A percentile compares a stretch with the other conserved stretches of the same genome.
Evolutionary conservation across 2,113 vertebrate genomes (phyloP).

Genomic region (Cygnus atratus): DNA sequence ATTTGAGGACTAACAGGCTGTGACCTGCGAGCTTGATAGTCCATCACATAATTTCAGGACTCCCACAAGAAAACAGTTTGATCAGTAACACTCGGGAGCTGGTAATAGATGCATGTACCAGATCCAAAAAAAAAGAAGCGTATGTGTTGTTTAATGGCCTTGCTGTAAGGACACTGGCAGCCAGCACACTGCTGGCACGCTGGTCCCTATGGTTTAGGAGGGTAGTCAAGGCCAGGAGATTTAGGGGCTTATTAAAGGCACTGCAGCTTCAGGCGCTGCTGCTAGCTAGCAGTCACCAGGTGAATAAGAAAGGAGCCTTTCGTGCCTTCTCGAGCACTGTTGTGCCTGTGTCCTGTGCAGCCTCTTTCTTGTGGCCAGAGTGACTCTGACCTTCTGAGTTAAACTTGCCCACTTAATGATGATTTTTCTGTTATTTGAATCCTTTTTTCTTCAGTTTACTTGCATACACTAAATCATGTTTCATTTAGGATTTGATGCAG

Average conservation of each 20-base stretch:
- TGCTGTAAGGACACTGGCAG: background rate
- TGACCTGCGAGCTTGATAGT: background rate
- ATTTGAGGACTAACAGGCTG: background rate
- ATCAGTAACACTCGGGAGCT: background rate
- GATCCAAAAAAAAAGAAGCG: background rate
- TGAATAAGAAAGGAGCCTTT: fast-evolving
- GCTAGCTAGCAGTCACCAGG: background rate
- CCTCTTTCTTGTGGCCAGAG: background rate
- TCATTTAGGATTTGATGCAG: slow-evolving; percentile 38
- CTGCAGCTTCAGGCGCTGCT: background rate
- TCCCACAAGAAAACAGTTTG: background rate
- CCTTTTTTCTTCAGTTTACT: slow-evolving; percentile 26
- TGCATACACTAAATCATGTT: slow-evolving; percentile 15
- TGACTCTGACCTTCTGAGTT: slow-evolving; percentile 33
- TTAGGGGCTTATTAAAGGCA: background rate
- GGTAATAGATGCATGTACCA: background rate
- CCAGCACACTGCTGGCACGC: background rate
- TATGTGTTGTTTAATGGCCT: background rate
- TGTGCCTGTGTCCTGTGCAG: background rate
- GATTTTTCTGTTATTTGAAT: slow-evolving; percentile 37
- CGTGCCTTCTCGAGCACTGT: fast-evolving
- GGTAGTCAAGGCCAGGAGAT: background rate
- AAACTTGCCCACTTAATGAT: slow-evolving; percentile 2
- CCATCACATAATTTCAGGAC: background rate
- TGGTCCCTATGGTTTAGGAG: background rate